These are phyloP conservation scores for Thelaira solivaga DNA, from an alignment of 2,888 invertebrate species.

Conservation along the genomic window DNA sequence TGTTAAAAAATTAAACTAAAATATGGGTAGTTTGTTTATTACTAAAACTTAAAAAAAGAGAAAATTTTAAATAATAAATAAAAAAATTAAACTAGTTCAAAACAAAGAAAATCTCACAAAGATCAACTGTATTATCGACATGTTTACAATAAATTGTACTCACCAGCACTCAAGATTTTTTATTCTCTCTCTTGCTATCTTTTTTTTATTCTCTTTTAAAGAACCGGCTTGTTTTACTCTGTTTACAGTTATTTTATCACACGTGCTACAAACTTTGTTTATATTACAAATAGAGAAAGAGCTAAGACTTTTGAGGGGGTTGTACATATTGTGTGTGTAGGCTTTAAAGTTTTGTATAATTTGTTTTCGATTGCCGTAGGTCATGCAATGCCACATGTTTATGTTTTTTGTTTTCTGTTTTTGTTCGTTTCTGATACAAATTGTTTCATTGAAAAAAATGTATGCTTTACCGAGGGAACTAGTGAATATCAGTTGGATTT, in stretches of 20 bases:
- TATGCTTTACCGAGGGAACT: too few species aligned
- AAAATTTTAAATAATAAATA: conserved; percentile 12
- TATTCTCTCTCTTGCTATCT: neutral
- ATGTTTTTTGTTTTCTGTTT: too few species aligned
- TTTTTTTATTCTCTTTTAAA: neutral
- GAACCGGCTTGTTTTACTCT: conserved; percentile 39
- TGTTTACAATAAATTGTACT: neutral
- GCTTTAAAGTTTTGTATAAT: neutral
- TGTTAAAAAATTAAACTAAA: conserved; percentile 6
- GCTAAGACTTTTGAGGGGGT: too few species aligned
- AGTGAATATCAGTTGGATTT: too few species aligned
- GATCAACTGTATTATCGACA: conserved; percentile 53
- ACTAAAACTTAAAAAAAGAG: conserved; percentile 27
- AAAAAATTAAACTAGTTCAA: conserved; percentile 56
- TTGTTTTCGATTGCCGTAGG: conserved; percentile 36
- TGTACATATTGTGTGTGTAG: neutral
- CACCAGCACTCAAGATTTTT: neutral
- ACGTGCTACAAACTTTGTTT: conserved; percentile 32
- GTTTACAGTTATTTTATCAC: conserved; percentile 31
- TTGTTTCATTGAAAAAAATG: too few species aligned
- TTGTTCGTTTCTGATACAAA: too few species aligned
- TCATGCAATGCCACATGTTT: too few species aligned
- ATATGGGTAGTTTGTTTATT: neutral
- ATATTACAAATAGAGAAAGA: neutral
- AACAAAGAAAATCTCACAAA: conserved; percentile 14